Evolutionary conservation across 2,797 vertebrate species (phyloP), one percentile per base, ranked within the genome.

Genomic region (Anas capensis): DNA sequence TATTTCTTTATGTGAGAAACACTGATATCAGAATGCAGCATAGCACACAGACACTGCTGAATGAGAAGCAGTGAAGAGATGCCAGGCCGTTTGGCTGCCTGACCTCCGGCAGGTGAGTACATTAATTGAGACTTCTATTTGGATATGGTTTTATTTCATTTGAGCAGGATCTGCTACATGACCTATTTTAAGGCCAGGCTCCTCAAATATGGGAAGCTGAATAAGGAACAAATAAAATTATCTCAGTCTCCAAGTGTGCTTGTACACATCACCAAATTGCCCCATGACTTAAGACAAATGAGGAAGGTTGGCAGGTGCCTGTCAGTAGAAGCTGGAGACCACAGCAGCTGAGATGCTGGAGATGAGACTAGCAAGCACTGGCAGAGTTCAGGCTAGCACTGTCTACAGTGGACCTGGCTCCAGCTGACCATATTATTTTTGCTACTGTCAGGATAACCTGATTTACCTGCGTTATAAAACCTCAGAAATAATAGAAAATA

Each of bases 11-110:
- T 2, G 6, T 29, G 8, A 60, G 36, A 10, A 44, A 15, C 2
- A 2, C 1, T 36, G 92, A 57, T 36, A 65, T 53, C 71, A 27
- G 58, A 84, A 2, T 66, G 26, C 29, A n/a, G 57, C 42, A 26
- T 19, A 56, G 3, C 40, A 31, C 42, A 3, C 10, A 13, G 24
- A 0, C 0, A 64, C 42, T 5, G 29, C 11, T 14, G n/a, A 33
- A 42, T 0, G 46, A 81, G 82, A 10, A 81, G 56, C 46, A 11
- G 24, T 1, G 49, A 31, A 92, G 34, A 21, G 36, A 34, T 11
- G 13, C 54, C 72, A 88, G 61, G 38, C 2, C 5, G 3, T 57
- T 27, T 6, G 58, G 34, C 72, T 86, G 84, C 79, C 70, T 34
- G 5, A 42, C 40, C 57, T 90, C 14, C 21, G 46, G 46, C 62